These are phyloP conservation scores for Gymnocheta viridis DNA, from an alignment of 2,888 invertebrate species.

Conservation along the genomic window DNA sequence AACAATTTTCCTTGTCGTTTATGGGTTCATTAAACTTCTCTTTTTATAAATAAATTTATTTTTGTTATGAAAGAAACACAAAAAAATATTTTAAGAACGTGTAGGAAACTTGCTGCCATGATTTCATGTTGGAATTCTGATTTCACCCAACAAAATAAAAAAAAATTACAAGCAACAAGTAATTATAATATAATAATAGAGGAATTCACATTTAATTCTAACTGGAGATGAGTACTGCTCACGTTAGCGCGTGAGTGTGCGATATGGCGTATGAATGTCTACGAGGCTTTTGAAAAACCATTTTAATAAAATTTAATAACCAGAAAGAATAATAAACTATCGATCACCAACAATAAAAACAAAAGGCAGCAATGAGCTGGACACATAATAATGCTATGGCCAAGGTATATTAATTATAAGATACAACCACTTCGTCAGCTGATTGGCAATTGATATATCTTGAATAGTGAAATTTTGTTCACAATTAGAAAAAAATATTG, in stretches of 20 bases:
- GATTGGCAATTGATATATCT: too few species aligned
- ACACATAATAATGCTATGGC: too few species aligned
- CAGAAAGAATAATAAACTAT: too few species aligned
- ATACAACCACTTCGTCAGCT: too few species aligned
- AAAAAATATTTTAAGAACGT: slow-evolving; percentile 4
- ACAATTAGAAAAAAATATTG: too few species aligned
- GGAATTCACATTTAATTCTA: slow-evolving; percentile 8
- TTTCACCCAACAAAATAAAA: slow-evolving; percentile 36
- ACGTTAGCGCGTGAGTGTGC: background rate
- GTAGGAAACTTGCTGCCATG: slow-evolving; percentile 8
- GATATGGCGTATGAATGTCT: background rate
- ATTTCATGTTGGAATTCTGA: slow-evolving; percentile 56
- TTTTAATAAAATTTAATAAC: background rate
- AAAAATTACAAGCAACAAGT: slow-evolving; percentile 19
- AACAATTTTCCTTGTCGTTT: slow-evolving; percentile 10
- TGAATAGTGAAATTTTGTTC: too few species aligned
- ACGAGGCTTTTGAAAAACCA: background rate
- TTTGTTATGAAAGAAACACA: slow-evolving; percentile 9
- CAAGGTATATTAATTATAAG: too few species aligned
- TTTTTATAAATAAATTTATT: slow-evolving; percentile 27
- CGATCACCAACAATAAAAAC: too few species aligned
- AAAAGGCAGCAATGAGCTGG: too few species aligned
- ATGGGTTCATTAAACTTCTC: slow-evolving; percentile 48
- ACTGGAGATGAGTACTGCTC: background rate
- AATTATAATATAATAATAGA: slow-evolving; percentile 21